Percentiles rank a stretch among this genome's conserved stretches.
phyloP scores from a whole-genome alignment of 2,888 invertebrate species.

The Patella caerulea region DNA sequence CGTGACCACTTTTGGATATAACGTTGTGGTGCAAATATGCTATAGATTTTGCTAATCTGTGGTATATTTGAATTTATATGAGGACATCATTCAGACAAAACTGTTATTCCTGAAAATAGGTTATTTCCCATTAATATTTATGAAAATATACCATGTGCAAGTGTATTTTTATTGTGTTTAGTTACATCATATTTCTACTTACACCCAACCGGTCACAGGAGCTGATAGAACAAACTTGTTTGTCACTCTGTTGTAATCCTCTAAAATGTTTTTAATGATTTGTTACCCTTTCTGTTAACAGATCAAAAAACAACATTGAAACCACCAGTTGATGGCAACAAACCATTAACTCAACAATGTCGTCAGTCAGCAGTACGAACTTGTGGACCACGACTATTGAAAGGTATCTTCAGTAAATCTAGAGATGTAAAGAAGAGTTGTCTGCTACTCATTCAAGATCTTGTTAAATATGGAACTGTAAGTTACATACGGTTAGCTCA shows the following conservation, averaged over 20 bases:
- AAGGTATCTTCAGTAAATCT: constrained; percentile 48
- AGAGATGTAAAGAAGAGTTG: constrained; percentile 40
- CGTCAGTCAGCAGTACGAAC: constrained; percentile 41
- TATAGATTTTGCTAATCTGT: too few relatives aligned
- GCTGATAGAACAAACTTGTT: not conserved
- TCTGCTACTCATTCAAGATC: constrained; percentile 52
- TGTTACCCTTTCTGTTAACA: not conserved
- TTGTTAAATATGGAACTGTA: constrained; percentile 57
- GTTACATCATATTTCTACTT: not conserved
- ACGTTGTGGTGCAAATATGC: too few relatives aligned
- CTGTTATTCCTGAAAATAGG: too few relatives aligned
- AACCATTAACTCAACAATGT: constrained; percentile 52
- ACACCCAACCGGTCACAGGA: not conserved
- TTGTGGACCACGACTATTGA: constrained; percentile 41
- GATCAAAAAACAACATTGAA: constrained; percentile 14
- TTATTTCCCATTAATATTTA: too few relatives aligned
- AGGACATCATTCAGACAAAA: too few relatives aligned
- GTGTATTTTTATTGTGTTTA: too few relatives aligned
- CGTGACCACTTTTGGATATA: too few relatives aligned
- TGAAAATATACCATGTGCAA: too few relatives aligned
- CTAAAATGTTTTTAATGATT: not conserved
- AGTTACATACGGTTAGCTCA: constrained; percentile 7
- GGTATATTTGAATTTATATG: too few relatives aligned
- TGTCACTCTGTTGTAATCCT: constrained; percentile 2
- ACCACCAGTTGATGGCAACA: constrained; percentile 49